Base-by-base conservation (phyloP, 2,113 vertebrate genomes). In the Vireo altiloquus region DNA sequence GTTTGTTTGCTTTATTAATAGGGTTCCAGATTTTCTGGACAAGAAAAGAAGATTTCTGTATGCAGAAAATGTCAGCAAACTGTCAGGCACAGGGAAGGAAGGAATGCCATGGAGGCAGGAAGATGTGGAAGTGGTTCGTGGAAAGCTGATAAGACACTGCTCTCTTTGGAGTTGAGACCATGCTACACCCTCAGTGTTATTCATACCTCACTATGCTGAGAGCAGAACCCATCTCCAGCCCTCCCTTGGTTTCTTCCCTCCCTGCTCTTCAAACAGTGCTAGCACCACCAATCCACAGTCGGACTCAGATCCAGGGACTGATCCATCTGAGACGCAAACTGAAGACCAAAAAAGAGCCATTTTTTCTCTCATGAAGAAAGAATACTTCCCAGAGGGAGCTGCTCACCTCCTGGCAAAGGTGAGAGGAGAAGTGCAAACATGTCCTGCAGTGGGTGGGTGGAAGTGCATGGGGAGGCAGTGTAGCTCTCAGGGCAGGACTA, bases 341-440 rank as follows among this genome's bases (percentile, higher is more conserved):
- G 44, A 72, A 64, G 30, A 54, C 6, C 7, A 7, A 19, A 64
- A 33, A 78, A 22, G 13, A 18, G 2, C 1, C 5, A 0, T 15
- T 57, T 75, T 86, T 44, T 49, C 47, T 33, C 53, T 57, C n/a
- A 8, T 6, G 42, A 52, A 82, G 35, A 52, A 84, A 90, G 33
- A 60, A 18, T 10, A 42, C 4, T 44, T 74, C 31, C 17, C 37
- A 75, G 56, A 61, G 23, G n/a, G 42, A 79, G n/a, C 31, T 2
- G 10, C 54, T 90, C 0, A 0, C 10, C 24, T 90, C 44, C n/a
- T 3, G 5, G 49, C 0, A 1, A 39, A 39, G 49, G 49, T 3
- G 4, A 82, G 52, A 37, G 30, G 15, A 70, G 69, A 65, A 31
- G 7, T 9, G 35, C 3, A 3, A 12, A 4, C 17, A 6, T 4